Evolutionary conservation across 2,888 invertebrate genomes (phyloP).

Genomic region (Ditylenchus weischeri): DNA sequence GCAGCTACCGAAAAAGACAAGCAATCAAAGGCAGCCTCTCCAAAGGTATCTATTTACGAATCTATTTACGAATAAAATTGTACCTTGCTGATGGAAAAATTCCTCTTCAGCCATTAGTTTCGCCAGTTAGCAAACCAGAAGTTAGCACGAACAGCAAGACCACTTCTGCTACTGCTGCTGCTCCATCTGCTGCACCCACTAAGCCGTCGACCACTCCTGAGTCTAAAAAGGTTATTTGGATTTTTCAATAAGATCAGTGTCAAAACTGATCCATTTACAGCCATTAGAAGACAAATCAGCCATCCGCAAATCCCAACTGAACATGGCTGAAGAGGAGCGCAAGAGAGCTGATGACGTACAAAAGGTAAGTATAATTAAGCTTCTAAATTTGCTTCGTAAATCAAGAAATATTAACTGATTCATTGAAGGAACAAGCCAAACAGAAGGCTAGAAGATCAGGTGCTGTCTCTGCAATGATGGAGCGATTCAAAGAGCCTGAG

Average conservation of each 20-base stretch:
- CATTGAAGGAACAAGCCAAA: slow-evolving; percentile 40
- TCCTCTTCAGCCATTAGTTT: no score
- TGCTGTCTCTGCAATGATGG: slow-evolving; percentile 42
- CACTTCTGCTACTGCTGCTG: no score
- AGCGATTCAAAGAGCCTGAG: slow-evolving; percentile 35
- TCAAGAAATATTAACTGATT: neutral
- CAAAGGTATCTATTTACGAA: no score
- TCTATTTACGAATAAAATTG: no score
- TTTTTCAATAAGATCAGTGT: neutral
- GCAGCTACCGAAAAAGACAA: no score
- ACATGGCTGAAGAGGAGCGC: slow-evolving; percentile 54
- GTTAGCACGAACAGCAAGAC: no score
- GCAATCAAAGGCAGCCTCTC: no score
- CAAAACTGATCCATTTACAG: neutral
- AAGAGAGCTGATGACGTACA: slow-evolving; percentile 41
- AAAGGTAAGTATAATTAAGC: slow-evolving; percentile 16
- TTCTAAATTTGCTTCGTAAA: no score
- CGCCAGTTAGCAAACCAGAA: no score
- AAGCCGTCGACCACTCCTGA: neutral
- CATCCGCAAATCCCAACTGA: slow-evolving; percentile 48
- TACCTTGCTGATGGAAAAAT: no score
- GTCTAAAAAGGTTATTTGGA: neutral
- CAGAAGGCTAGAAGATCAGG: slow-evolving; percentile 46
- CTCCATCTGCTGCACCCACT: no score
- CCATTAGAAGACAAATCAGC: slow-evolving; percentile 49